Evolutionary conservation across 2,888 invertebrate genomes (phyloP), one percentile per base, ranked within the genome.

Genomic region (Tenthredo livida): DNA sequence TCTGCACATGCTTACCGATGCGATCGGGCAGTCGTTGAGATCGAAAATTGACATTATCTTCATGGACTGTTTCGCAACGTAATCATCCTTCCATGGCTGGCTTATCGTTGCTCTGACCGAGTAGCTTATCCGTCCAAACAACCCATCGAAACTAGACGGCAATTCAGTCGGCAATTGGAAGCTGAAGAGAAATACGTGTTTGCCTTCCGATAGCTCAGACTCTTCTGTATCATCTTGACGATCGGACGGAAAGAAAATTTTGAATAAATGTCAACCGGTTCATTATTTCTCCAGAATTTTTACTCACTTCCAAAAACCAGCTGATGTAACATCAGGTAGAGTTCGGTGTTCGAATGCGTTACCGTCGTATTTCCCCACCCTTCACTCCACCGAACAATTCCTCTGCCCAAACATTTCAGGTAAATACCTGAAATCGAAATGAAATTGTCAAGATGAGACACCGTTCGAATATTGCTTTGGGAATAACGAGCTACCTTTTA

Each of bases 241-340:
- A 25, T 17, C 9, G 6, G 40, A n/a, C 2, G 40, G 37, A 12
- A 12, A 33, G 33, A 33, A 7, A 17, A 15, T 67, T 15, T 2
- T 2, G 21, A 17, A 17, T 10, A 33, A 29, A 7, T 67, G n/a
- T 33, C 0, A 67, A 25, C 12, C 15, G 25, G 12, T 67, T 15
- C 9, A 29, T 12, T 0, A 67, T 33, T 12, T 25, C 25, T 43
- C 40, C 10, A 10, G 12, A 29, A 10, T 15, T 33, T 58, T 54
- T 80, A 40, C 80, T 80, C 40, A 80, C 80, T 80, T 80, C 61
- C 80, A n/a, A 58, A 80, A 80, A 80, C 61, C 25, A 61, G 40
- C 17, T 80, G 80, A 61, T 80, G 10, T 12, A 29, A 7, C 80
- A 15, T 40, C 58, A 80, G 40, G 61, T 80, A 80, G 12, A 61